These are phyloP conservation scores for Anguilla rostrata DNA, from an alignment of 2,113 vertebrate species.

Conservation along the genomic window DNA sequence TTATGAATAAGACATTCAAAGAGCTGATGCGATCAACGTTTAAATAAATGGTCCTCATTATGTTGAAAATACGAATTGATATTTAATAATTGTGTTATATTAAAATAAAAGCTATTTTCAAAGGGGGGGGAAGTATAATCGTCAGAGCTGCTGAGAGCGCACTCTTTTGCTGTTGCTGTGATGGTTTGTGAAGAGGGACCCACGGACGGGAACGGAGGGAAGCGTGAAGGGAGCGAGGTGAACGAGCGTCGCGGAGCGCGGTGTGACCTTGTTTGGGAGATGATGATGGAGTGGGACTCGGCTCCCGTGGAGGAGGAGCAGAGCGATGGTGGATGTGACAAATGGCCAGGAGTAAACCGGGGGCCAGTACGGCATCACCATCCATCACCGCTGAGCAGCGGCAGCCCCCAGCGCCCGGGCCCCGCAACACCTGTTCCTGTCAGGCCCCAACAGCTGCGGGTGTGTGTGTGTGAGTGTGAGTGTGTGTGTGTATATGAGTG, in stretches of 20 bases:
- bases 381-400: constrained; percentile 82
- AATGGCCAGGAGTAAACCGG: constrained; percentile 81
- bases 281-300: constrained; percentile 76
- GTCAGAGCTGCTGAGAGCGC: not conserved
- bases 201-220: not conserved
- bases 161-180: not conserved
- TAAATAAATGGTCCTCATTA: not conserved
- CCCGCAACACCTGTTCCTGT: constrained; percentile 51
- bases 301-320: constrained; percentile 72
- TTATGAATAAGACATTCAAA: not conserved
- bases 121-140: not conserved
- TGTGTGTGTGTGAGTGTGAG: not conserved
- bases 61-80: not conserved
- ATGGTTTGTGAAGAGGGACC: not conserved
- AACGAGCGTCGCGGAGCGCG: constrained; percentile 49
- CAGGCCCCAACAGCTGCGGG: not conserved
- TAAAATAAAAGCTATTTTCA: too few relatives aligned
- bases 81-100: too few relatives aligned
- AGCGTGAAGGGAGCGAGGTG: not conserved
- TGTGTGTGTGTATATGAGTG: not conserved
- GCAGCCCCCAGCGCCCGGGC: constrained; percentile 68
- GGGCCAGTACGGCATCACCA: constrained; percentile 76
- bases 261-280: constrained; percentile 81
- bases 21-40: not conserved
- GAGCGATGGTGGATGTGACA: constrained; percentile 78